A percentile compares a stretch with the other conserved stretches of the same genome.
phyloP scores from a whole-genome alignment of 2,797 vertebrate species.

The Periophthalmus magnuspinnatus region DNA sequence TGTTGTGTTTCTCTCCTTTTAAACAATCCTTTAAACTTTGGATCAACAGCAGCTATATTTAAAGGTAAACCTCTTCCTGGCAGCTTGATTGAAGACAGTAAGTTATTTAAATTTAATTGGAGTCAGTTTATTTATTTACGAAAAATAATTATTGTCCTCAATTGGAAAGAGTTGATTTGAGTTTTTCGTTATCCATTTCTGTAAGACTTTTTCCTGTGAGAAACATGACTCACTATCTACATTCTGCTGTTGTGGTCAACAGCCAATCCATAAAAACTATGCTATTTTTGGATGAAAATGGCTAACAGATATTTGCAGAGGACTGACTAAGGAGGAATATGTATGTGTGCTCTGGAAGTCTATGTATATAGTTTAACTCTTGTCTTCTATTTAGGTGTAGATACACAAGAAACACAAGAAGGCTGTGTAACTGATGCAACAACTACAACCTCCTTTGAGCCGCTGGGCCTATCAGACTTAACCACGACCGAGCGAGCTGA shows the following conservation, averaged over 20 bases:
- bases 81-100: constrained; percentile 94
- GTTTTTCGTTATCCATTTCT: constrained; percentile 6
- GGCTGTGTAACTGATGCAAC: constrained; percentile 69
- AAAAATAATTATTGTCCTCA: background rate
- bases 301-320: constrained; percentile 43
- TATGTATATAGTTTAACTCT: constrained; percentile 26
- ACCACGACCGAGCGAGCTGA: constrained; percentile 56
- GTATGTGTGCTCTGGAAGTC: constrained; percentile 6
- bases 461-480: constrained; percentile 55
- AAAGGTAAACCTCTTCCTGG: constrained; percentile 97
- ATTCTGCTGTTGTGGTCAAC: constrained; percentile 61
- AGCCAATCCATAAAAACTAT: constrained; percentile 47
- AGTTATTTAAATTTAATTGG: constrained; percentile 57
- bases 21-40: constrained; percentile 55
- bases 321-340: constrained; percentile 33
- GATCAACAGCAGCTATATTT: constrained; percentile 93
- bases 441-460: constrained; percentile 51
- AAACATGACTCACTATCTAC: constrained; percentile 65
- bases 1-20: constrained; percentile 40
- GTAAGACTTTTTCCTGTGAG: constrained; percentile 50
- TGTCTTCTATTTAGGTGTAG: constrained; percentile 64
- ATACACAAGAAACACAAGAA: constrained; percentile 59
- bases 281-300: constrained; percentile 62
- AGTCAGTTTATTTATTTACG: background rate
- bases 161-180: no score